Evolutionary conservation across 2,113 vertebrate species (phyloP), one percentile per base, ranked within the genome.

Genomic region (western clawed frog (Xenopus tropicalis)): DNA sequence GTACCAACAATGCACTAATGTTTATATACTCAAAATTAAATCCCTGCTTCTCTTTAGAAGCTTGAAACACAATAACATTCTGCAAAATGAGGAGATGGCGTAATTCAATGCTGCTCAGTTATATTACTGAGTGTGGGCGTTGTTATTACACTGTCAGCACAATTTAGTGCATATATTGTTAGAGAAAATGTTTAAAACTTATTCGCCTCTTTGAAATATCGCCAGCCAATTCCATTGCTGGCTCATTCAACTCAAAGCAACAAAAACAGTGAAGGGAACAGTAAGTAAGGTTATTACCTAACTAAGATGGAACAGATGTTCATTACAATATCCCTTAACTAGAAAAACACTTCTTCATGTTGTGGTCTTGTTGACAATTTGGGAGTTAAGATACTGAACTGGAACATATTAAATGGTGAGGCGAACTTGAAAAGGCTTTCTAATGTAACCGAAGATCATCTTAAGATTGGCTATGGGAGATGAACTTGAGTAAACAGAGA

Each of bases 91-190:
- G 3, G 19, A 54, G 16, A 54, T 54, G 52, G 52, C n/a, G 52
- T 54, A 54, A 54, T 54, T 54, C 52, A 54, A 17, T n/a, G 19
- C 19, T 54, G 8, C 3, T 54, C 19, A 13, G 16, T 48, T 48
- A 48, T 48, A 48, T 48, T 48, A 48, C 46, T 48, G 14, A 48
- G 46, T 54, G 52, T 54, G 52, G 52, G 52, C 19, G 19, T 54
- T 17, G 52, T 54, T 54, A 54, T n/a, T 54, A 19, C 52, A 54
- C 52, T n/a, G 52, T 54, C 52, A 54, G 16, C 52, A 54, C 52
- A n/a, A n/a, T 54, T n/a, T 54, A 54, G 52, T n/a, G 52, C 52
- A 54, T 54, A 54, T n/a, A 54, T n/a, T 54, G 52, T 54, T 54
- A 54, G 17, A 54, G 19, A 54, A 48, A 48, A 48, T 17, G 12